Evolutionary conservation across 1,140 invertebrate species (phyloP).

Genomic region (Plutomurus gul): DNA sequence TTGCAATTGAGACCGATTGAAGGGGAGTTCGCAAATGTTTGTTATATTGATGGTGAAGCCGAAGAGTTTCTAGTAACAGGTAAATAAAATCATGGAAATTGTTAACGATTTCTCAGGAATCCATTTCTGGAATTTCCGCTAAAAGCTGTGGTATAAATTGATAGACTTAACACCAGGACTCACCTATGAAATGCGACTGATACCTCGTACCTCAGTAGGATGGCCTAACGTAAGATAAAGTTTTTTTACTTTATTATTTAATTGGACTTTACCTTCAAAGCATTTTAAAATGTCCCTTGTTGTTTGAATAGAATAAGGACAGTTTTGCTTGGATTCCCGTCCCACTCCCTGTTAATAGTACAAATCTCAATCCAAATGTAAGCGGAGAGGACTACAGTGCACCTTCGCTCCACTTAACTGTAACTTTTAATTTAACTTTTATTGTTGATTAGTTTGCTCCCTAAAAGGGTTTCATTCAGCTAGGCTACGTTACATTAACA

Average conservation of each 20-base stretch:
- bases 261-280: no score
- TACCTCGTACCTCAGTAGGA: slow-evolving; percentile 46
- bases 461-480: no score
- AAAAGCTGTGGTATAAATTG: no score
- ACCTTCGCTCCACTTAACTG: slow-evolving; percentile 42
- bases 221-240: slow-evolving; percentile 34
- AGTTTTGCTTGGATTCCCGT: not conserved
- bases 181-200: slow-evolving; percentile 38
- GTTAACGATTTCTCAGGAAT: no score
- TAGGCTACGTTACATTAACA: no score
- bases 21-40: slow-evolving; percentile 43
- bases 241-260: no score
- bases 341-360: slow-evolving; percentile 36
- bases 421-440: no score
- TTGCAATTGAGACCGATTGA: slow-evolving; percentile 43
- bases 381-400: slow-evolving; percentile 23
- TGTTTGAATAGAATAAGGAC: slow-evolving; percentile 11
- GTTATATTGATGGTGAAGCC: slow-evolving; percentile 38
- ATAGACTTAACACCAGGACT: slow-evolving; percentile 4
- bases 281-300: no score
- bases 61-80: slow-evolving; percentile 46
- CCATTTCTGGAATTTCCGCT: no score
- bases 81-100: not conserved
- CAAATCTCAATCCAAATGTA: slow-evolving; percentile 32
- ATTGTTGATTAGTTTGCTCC: no score